Base-by-base conservation (phyloP, 30 jellyfish, hydroid and myxozoan genomes). In the Pelagia noctiluca region DNA sequence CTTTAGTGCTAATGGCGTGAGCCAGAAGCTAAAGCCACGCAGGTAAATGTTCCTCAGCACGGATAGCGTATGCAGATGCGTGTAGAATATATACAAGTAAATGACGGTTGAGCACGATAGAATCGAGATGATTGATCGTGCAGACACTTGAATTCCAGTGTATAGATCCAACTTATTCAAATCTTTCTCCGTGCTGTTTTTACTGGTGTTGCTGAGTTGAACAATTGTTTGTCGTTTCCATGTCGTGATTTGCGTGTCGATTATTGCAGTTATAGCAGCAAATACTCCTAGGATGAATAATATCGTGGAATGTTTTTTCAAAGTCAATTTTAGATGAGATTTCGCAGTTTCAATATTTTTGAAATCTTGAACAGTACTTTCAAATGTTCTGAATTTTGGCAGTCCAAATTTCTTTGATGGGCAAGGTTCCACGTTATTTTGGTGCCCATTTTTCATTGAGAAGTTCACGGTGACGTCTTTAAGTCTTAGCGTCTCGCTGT, bases 311-410 rank as follows among this genome's bases (percentile, higher is more conserved):
- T 92, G 76, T 47, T 77, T 84, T 61, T 81, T 85, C 67, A 92
- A 60, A 2, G 86, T 86, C 24, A 63, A 87, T 32, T 84, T 85
- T 12, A 85, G 42, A 76, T 78, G 93, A 2, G 98, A 84, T 68
- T 92, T 92, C 16, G 92, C 92, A n/a, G 95, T 64, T 78, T 92
- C 98, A 16, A 75, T 77, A 25, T 81, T 88, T 36, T 80, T 85
- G 62, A 86, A 92, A 1, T 91, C 95, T 30, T 73, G 83, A 13
- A 85, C 84, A 5, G 97, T 78, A n/a, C 70, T 72, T 19, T 88
- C 93, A 33, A n/a, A 35, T 18, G 89, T 26, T 34, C 90, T 50
- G 30, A 65, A 47, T 65, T 50, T 75, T 28, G 85, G 86, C n/a
- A 50, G 63, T 57, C 76, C 23, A 19, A 53, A 61, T 35, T 85